phyloP scores from a whole-genome alignment of 1,140 invertebrate genomes.

The Drosophila obscura region DNA sequence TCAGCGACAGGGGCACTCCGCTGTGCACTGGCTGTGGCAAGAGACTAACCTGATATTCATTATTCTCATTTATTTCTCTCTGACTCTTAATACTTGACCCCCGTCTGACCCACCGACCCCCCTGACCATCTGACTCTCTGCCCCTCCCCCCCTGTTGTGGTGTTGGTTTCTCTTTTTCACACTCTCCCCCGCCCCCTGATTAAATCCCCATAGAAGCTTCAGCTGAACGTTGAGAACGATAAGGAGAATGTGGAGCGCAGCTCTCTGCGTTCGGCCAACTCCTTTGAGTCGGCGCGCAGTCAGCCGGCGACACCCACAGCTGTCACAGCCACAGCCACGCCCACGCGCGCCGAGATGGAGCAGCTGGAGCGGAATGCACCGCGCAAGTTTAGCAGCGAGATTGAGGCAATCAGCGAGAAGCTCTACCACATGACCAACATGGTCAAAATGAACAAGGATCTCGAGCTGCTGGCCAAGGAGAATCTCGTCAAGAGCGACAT shows the following conservation, averaged over 20 bases:
- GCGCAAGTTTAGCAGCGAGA: slow-evolving; percentile 73
- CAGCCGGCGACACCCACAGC: slow-evolving; percentile 48
- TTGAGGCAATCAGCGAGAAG: slow-evolving; percentile 82
- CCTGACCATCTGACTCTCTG: slow-evolving; percentile 36
- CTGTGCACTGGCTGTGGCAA: slow-evolving; percentile 43
- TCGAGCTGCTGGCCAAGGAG: slow-evolving; percentile 79
- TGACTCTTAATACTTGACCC: slow-evolving; percentile 36
- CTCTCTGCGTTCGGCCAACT: slow-evolving; percentile 61
- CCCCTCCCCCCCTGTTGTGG: slow-evolving; percentile 47
- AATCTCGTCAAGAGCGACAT: slow-evolving; percentile 83
- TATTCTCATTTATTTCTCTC: slow-evolving; percentile 66
- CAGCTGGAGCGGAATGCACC: slow-evolving; percentile 75
- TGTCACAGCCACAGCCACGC: slow-evolving; percentile 22
- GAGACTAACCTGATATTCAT: slow-evolving; percentile 58
- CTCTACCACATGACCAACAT: slow-evolving; percentile 79
- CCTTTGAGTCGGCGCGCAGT: slow-evolving; percentile 70
- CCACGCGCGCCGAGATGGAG: slow-evolving; percentile 72
- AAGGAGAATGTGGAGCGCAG: slow-evolving; percentile 64
- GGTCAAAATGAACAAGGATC: slow-evolving; percentile 82
- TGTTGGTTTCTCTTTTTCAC: slow-evolving; percentile 65
- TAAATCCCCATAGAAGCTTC: slow-evolving; percentile 45
- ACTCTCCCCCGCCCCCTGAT: too few species aligned
- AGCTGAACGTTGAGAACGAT: slow-evolving; percentile 40
- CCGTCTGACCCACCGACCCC: slow-evolving; percentile 31
- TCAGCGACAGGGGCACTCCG: neutral